Percentiles rank a stretch among this genome's conserved stretches.
These are phyloP conservation scores for Nasonia oneida DNA, from an alignment of 2,888 invertebrate genomes.

Conservation along the genomic window DNA sequence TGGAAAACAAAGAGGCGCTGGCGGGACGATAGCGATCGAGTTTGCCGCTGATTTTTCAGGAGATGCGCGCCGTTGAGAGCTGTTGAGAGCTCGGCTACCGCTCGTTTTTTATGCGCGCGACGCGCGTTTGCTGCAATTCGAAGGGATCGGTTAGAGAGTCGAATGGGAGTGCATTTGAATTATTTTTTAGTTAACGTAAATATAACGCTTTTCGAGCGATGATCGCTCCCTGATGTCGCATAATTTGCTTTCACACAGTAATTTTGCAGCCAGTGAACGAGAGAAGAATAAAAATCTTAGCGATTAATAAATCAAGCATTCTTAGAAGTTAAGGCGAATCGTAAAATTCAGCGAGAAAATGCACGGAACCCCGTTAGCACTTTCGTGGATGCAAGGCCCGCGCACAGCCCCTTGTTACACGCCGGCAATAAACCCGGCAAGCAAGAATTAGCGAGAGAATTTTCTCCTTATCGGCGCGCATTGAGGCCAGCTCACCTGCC, in stretches of 20 bases:
- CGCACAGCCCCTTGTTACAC: neutral
- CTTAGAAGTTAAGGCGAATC: neutral
- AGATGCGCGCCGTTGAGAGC: neutral
- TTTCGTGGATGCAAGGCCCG: neutral
- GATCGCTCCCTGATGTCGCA: no score
- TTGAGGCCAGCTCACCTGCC: slow-evolving; percentile 46
- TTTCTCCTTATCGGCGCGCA: neutral
- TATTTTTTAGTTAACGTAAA: no score
- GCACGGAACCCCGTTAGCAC: neutral
- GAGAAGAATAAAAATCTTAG: no score
- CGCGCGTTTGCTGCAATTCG: neutral
- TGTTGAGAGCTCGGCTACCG: neutral
- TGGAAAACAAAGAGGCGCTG: slow-evolving; percentile 11
- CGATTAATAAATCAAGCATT: neutral
- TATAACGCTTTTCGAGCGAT: no score
- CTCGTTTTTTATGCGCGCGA: neutral
- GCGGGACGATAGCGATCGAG: neutral
- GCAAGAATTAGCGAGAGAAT: neutral
- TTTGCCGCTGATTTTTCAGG: slow-evolving; percentile 2
- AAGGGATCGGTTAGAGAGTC: neutral
- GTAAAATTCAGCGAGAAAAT: neutral
- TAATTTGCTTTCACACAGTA: no score
- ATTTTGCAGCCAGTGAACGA: no score
- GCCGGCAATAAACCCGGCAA: neutral
- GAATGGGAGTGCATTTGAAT: no score